Conservation (phyloP, 2,888 invertebrate species). For the Anagyrus pseudococci region DNA sequence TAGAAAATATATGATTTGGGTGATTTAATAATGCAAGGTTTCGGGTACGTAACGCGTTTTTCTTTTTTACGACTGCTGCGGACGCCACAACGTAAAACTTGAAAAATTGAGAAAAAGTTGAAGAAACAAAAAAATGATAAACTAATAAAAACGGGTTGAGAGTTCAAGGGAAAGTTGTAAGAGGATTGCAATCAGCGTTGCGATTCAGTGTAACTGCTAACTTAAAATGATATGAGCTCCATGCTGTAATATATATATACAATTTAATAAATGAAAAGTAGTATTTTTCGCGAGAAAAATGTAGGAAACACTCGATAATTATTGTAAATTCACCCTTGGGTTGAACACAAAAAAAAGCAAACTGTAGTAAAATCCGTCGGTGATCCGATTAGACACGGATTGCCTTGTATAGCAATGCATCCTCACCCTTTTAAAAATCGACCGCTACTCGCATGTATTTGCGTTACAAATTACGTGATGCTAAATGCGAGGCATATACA, state of each 20-base stretch:
- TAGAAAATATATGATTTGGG: constrained; percentile 52
- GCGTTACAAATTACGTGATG: constrained; percentile 20
- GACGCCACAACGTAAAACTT: constrained; percentile 6
- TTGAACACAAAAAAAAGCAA: constrained; percentile 9
- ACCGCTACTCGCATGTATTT: constrained; percentile 25
- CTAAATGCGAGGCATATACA: constrained; percentile 10
- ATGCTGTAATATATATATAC: too few species aligned
- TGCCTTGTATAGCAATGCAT: constrained; percentile 4
- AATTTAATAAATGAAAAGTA: constrained; percentile 25
- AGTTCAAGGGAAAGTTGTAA: too few species aligned
- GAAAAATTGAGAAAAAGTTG: too few species aligned
- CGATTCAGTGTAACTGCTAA: constrained; percentile 13
- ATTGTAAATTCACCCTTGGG: constrained; percentile 27
- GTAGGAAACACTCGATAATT: constrained; percentile 23
- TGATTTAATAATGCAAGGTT: constrained; percentile 50
- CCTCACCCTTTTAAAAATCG: constrained; percentile 21
- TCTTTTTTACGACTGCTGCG: constrained; percentile 39
- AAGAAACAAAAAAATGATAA: too few species aligned
- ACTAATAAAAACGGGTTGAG: too few species aligned
- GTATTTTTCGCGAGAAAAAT: constrained; percentile 23
- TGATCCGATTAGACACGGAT: constrained; percentile 2
- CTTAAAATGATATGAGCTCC: too few species aligned
- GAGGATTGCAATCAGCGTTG: constrained; percentile 32
- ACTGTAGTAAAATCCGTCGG: constrained; percentile 1
- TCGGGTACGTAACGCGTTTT: constrained; percentile 53